phyloP scores from a whole-genome alignment of 2,888 invertebrate species.

The Gandaritis pyraliata region DNA sequence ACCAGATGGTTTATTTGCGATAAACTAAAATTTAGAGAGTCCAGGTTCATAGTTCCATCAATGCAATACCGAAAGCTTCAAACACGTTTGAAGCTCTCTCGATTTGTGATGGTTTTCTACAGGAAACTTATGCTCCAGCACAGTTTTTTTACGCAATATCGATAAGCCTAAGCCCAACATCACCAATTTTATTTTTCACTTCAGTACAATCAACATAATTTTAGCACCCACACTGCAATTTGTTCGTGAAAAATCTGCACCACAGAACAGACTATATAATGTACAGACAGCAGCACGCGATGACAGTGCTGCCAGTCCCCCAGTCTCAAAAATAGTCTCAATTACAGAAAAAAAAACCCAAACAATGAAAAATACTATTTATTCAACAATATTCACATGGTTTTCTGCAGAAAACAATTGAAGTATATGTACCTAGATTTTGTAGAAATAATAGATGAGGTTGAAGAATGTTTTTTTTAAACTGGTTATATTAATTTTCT shows the following conservation, averaged over 20 bases:
- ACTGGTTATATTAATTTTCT: too few species aligned
- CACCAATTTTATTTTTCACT: conserved; percentile 79
- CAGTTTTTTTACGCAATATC: conserved; percentile 76
- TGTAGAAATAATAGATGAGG: too few species aligned
- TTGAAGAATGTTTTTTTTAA: too few species aligned
- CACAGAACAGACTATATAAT: too few species aligned
- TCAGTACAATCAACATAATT: conserved; percentile 69
- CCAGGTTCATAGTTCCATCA: conserved; percentile 99
- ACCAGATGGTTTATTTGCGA: conserved; percentile 99
- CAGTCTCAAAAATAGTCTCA: too few species aligned
- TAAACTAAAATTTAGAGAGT: conserved; percentile 99
- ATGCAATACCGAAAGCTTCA: conserved; percentile 97
- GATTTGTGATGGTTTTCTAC: conserved; percentile 89
- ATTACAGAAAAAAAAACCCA: too few species aligned
- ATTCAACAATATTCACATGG: too few species aligned
- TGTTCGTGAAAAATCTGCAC: conserved; percentile 53
- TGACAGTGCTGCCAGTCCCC: conserved; percentile 57
- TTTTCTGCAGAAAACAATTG: too few species aligned
- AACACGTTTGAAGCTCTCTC: conserved; percentile 96
- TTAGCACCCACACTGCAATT: conserved; percentile 61
- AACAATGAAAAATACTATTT: too few species aligned
- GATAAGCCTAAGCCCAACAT: conserved; percentile 79
- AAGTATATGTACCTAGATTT: too few species aligned
- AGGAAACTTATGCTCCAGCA: conserved; percentile 70
- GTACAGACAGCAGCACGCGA: conserved; percentile 50